phyloP scores from a whole-genome alignment of 2,888 invertebrate genomes.

The Gastracanthus pulcherrimus region DNA sequence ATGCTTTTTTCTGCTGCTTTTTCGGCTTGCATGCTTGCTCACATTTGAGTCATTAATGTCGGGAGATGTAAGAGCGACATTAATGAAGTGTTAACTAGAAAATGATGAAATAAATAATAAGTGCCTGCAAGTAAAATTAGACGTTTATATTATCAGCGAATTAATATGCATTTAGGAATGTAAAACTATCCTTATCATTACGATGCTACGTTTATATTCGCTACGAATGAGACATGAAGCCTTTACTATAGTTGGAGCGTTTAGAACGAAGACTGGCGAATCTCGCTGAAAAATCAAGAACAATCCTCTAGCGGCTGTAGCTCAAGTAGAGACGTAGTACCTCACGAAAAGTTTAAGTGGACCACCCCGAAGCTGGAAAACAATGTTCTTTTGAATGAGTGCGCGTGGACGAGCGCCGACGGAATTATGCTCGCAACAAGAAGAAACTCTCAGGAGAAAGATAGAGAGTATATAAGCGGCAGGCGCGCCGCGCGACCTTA shows the following conservation, averaged over 20 bases:
- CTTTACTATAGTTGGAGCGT: not conserved
- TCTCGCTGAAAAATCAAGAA: slow-evolving; percentile 31
- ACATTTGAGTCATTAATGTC: not conserved
- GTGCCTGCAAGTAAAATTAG: not conserved
- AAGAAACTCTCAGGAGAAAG: not conserved
- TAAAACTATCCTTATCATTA: too few species aligned
- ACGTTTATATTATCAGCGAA: not conserved
- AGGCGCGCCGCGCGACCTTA: not conserved
- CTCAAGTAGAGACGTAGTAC: slow-evolving; percentile 1
- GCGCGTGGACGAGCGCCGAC: slow-evolving; percentile 24
- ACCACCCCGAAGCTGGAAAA: slow-evolving; percentile 42
- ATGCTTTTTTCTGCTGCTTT: not conserved
- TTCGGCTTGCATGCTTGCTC: too few species aligned
- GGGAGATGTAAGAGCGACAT: not conserved
- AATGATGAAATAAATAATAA: not conserved
- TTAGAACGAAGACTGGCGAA: not conserved
- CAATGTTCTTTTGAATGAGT: slow-evolving; percentile 50
- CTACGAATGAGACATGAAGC: not conserved
- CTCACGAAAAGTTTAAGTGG: slow-evolving; percentile 42
- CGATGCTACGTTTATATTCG: too few species aligned
- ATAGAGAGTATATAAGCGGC: not conserved
- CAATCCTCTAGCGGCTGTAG: not conserved
- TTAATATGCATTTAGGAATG: too few species aligned
- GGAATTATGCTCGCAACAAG: slow-evolving; percentile 41
- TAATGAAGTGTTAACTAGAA: slow-evolving; percentile 23